Evolutionary conservation across 2,797 vertebrate genomes (phyloP), one percentile per base, ranked within the genome.

Genomic region (Masticophis lateralis): DNA sequence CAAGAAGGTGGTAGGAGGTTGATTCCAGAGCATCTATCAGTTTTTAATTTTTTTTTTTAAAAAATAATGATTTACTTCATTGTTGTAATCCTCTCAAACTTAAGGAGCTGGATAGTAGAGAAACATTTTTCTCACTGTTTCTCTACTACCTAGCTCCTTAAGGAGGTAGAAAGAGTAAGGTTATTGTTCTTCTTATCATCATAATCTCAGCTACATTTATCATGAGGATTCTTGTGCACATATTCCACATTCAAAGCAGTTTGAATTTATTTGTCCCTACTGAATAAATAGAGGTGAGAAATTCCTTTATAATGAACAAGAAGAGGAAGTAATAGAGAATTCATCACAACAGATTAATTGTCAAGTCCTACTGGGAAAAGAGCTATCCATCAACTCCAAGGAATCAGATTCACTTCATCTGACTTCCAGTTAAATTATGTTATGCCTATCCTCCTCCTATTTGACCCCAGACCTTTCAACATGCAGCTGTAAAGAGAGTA

Each of bases 291-390:
- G 94, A 79, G 92, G 83, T 91, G 96, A 97, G 94, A 96, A 97
- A 97, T 96, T 95, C 94, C 95, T 95, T 94, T 94, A 95, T 96
- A 97, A 98, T 97, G 97, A 98, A 97, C 92, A 96, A 95, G 94
- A 93, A 96, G 88, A 97, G 95, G 0, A 96, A 92, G 95, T 96
- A 97, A 97, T 95, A 97, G 94, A 96, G 83, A 96, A 97, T 97
- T 97, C 96, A 97, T 97, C 97, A 96, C 51, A 95, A 91, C 93
- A 97, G 96, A 97, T 97, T 95, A 98, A 97, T 51, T 95, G 97
- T 97, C 96, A 96, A 96, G 89, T 95, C 94, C 92, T 95, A 96
- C 89, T 93, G 94, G 43, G n/a, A 96, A 97, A 97, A 53, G 12
- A 86, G 93, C 92, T 95, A 90, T 95, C 95, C 92, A 95, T 97